Conservation (phyloP, 2,113 vertebrate species). For the Hippocampus barbouri region DNA sequence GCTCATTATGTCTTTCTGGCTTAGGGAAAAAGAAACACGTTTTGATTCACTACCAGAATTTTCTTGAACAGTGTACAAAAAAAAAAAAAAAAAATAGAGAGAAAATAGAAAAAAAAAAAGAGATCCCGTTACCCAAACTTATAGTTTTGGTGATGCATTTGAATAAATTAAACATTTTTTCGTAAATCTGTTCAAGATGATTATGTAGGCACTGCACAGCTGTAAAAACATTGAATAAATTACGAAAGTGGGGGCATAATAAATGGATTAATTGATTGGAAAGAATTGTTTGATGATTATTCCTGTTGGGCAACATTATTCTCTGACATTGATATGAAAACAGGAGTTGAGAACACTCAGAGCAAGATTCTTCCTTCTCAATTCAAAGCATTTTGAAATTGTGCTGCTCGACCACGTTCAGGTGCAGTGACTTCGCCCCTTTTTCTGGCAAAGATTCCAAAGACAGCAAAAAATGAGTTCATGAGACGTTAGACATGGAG, state of each 20-base stretch:
- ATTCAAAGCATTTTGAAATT: neutral
- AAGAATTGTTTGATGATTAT: neutral
- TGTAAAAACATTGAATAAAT: neutral
- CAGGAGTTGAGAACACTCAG: no score
- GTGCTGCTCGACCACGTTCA: neutral
- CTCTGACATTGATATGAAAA: no score
- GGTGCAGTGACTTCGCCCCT: no score
- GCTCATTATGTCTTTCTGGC: neutral
- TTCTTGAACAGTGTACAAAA: conserved; percentile 3
- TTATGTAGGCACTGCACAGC: neutral
- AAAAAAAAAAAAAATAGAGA: neutral
- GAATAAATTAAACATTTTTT: neutral
- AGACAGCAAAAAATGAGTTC: neutral
- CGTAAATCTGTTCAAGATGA: neutral
- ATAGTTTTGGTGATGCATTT: neutral
- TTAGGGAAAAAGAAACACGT: neutral
- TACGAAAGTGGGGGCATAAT: neutral
- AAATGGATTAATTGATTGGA: neutral
- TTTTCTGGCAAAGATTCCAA: neutral
- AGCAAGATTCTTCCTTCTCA: no score
- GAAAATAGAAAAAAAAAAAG: neutral
- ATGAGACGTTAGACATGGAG: neutral
- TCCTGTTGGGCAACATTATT: no score
- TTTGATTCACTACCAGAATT: neutral
- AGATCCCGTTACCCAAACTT: neutral